Evolutionary conservation across 2,888 invertebrate genomes (phyloP).

Genomic region (Candidula unifasciata): DNA sequence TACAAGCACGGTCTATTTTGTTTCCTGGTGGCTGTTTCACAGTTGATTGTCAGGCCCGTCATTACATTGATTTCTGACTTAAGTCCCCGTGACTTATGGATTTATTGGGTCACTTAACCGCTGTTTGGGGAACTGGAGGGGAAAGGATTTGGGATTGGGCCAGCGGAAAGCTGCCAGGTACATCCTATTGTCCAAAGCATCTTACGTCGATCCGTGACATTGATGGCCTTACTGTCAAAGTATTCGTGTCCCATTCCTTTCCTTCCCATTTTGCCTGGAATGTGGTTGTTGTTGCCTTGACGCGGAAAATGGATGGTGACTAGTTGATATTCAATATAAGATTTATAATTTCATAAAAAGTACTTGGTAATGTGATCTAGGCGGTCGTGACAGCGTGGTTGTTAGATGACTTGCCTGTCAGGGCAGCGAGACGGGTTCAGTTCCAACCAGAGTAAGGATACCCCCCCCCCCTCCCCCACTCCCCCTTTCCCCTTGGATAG

Average conservation of each 20-base stretch:
- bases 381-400: no score
- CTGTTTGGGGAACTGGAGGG: background rate
- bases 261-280: background rate
- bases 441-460: no score
- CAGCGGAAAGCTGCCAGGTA: conserved; percentile 9
- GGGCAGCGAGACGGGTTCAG: no score
- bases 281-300: no score
- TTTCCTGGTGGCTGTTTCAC: background rate
- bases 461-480: background rate
- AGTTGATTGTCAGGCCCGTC: background rate
- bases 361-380: no score
- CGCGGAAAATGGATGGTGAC: no score
- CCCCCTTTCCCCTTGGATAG: background rate
- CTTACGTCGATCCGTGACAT: conserved; percentile 6
- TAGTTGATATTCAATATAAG: no score
- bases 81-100: conserved; percentile 21
- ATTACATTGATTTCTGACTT: conserved; percentile 40
- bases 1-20: background rate
- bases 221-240: background rate
- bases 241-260: no score
- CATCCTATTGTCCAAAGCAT: conserved; percentile 20
- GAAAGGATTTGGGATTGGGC: conserved; percentile 2
- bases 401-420: no score
- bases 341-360: no score
- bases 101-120: conserved; percentile 11